These are phyloP conservation scores for Eretmochelys imbricata DNA, from an alignment of 2,113 vertebrate species.

Conservation along the genomic window DNA sequence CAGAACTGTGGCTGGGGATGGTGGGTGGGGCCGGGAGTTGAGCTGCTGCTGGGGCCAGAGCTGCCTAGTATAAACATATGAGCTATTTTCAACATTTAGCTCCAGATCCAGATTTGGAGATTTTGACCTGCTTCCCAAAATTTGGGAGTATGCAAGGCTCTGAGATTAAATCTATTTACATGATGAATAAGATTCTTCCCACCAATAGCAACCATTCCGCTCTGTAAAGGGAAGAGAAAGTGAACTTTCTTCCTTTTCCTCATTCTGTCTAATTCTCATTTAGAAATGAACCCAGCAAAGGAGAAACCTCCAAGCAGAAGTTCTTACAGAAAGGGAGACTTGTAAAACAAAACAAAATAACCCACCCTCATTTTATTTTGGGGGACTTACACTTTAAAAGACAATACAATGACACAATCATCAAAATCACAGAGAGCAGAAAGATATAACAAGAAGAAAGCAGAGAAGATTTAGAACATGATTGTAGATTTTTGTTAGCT, in stretches of 20 bases:
- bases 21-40: too few species aligned
- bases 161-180: background rate
- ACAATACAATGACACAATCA: constrained; percentile 1
- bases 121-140: background rate
- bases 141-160: background rate
- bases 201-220: background rate
- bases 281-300: background rate
- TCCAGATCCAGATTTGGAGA: background rate
- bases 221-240: background rate
- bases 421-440: background rate
- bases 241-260: background rate
- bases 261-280: background rate
- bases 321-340: background rate
- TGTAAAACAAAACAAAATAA: background rate
- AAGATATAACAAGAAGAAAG: constrained; percentile 51
- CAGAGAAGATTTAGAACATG: constrained; percentile 49
- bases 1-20: too few species aligned
- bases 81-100: background rate
- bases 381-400: background rate
- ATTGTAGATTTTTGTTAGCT: constrained; percentile 62
- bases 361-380: background rate
- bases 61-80: background rate
- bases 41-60: too few species aligned
- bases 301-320: background rate
- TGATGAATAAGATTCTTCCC: background rate